Evolutionary conservation across 2,797 vertebrate genomes (phyloP), one percentile per base, ranked within the genome.

Genomic region (Schizopygopsis malacanthus): DNA sequence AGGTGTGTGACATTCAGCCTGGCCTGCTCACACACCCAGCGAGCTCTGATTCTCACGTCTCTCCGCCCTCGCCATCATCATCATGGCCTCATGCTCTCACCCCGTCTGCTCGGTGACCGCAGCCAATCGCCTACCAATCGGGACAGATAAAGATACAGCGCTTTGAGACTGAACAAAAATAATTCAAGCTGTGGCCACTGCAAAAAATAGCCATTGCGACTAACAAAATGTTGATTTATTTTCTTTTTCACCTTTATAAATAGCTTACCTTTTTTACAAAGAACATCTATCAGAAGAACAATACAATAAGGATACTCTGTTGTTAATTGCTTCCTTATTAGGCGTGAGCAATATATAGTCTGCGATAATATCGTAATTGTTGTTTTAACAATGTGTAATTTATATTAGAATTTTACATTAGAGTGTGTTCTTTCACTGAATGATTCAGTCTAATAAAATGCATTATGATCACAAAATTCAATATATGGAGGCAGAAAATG

Each of bases 1-100:
- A 88, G 77, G 89, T 88, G 88, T 88, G 86, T 89, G 85, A 89
- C 85, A 85, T 84, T 86, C 81, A 83, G 67, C 83, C 80, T 37
- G 61, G 80, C 83, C 73, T 82, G 79, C 88, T 85, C 85, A 87
- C 52, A 73, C 83, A 85, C 78, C 45, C 78, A 33, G 37, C 12
- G 8, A 82, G 63, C 80, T 82, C 88, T 89, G 73, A 67, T 82
- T 87, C 73, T 82, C 61, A 81, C 87, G 39, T 70, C 65, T 67
- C 72, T 84, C 76, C 85, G 18, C 79, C 85, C 73, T 84, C 25
- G 41, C 83, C 78, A 88, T 85, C 81, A 84, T 87, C 83, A 87
- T 72, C 84, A 65, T 83, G 84, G 59, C 75, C 84, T 88, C 83
- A 89, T 56, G 54, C 84, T 87, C 81, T 88, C 86, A 87, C 67